phyloP scores from a whole-genome alignment of 2,888 invertebrate species.

The Vanessa cardui region DNA sequence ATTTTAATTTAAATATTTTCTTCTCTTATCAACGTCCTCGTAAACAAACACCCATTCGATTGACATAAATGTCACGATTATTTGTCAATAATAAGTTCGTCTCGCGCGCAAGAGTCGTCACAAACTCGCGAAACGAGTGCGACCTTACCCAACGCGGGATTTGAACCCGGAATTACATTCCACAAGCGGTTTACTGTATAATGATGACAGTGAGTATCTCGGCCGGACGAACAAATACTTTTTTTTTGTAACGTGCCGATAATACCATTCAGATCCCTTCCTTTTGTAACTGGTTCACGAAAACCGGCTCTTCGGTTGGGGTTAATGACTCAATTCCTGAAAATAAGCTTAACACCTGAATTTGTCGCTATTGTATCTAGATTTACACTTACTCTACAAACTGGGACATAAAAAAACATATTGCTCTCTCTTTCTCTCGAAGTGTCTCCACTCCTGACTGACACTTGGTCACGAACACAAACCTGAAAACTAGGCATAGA shows the following conservation, averaged over 20 bases:
- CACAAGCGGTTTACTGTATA: slow-evolving; percentile 13
- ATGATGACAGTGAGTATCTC: slow-evolving; percentile 15
- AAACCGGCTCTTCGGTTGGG: slow-evolving; percentile 4
- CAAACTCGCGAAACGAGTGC: slow-evolving; percentile 2
- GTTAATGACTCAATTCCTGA: neutral
- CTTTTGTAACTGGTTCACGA: slow-evolving; percentile 26
- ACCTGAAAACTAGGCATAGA: no score
- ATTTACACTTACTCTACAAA: no score
- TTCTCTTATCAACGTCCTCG: no score
- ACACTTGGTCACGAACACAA: no score
- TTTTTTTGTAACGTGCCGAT: slow-evolving; percentile 18
- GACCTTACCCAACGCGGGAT: slow-evolving; percentile 39
- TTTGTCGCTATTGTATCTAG: no score
- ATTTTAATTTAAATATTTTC: no score
- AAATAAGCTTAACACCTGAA: no score
- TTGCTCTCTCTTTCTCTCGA: no score
- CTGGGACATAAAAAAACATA: no score
- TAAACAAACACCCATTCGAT: no score
- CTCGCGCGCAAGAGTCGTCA: neutral
- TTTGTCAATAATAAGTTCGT: neutral
- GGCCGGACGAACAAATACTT: slow-evolving; percentile 14
- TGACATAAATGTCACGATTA: neutral
- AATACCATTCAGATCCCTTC: slow-evolving; percentile 22
- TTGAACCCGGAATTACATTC: slow-evolving; percentile 37
- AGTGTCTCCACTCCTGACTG: no score